Evolutionary conservation across 2,797 vertebrate genomes (phyloP).

Genomic region (Gymnoscopelus microlampas): DNA sequence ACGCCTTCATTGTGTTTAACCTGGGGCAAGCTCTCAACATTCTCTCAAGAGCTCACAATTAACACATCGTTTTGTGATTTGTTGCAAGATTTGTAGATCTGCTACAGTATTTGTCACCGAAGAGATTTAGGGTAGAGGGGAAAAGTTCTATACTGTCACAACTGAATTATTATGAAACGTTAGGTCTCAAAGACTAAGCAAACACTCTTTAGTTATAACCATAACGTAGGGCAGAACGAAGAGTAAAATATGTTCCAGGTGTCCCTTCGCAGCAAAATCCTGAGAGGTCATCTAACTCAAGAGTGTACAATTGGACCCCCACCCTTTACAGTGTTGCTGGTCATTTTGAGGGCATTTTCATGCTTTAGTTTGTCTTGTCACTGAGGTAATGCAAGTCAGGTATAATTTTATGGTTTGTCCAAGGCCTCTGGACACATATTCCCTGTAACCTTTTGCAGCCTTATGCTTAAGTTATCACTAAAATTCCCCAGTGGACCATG

Average conservation of each 20-base stretch:
- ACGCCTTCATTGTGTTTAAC: too few relatives aligned
- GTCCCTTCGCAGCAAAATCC: slow-evolving; percentile 18
- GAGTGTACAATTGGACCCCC: too few relatives aligned
- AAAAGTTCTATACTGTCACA: not conserved
- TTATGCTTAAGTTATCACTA: slow-evolving; percentile 48
- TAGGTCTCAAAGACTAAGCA: slow-evolving; percentile 35
- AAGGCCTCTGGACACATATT: not conserved
- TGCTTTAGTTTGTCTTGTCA: not conserved
- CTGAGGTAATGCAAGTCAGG: slow-evolving; percentile 4
- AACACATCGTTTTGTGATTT: too few relatives aligned
- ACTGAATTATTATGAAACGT: slow-evolving; percentile 4
- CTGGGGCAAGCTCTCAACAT: too few relatives aligned
- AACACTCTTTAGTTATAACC: slow-evolving; percentile 37
- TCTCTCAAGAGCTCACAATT: too few relatives aligned
- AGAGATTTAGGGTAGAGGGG: too few relatives aligned
- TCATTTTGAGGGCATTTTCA: slow-evolving; percentile 61
- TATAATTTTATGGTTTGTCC: slow-evolving; percentile 3
- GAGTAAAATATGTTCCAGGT: slow-evolving; percentile 21
- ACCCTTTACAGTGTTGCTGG: slow-evolving; percentile 6
- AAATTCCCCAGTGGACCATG: slow-evolving; percentile 37
- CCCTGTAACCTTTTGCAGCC: slow-evolving; percentile 18
- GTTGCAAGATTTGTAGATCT: too few relatives aligned
- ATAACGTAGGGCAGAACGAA: slow-evolving; percentile 32
- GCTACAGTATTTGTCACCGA: too few relatives aligned
- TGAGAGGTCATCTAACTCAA: too few relatives aligned